A percentile compares a stretch with the other conserved stretches of the same genome.
These are phyloP conservation scores for Drosophila mayri DNA, from an alignment of 1,140 invertebrate species.

Conservation along the genomic window DNA sequence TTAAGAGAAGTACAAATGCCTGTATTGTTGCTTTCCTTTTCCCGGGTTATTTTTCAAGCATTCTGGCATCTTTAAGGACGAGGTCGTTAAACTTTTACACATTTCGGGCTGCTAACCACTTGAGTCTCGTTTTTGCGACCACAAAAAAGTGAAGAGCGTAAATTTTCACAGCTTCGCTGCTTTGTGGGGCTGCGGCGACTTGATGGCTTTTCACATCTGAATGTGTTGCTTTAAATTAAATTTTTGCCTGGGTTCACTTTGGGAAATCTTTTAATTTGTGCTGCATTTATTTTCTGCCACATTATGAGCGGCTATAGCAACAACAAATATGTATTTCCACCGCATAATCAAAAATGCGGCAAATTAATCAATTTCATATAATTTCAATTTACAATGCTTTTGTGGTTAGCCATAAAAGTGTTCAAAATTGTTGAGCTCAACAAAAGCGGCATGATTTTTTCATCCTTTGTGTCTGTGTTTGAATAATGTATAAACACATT, in stretches of 20 bases:
- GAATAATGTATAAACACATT: slow-evolving; percentile 58
- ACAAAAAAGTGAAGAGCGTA: slow-evolving; percentile 42
- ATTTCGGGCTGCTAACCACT: slow-evolving; percentile 20
- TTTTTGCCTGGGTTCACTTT: not conserved
- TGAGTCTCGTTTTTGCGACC: slow-evolving; percentile 33
- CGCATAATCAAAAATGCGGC: slow-evolving; percentile 66
- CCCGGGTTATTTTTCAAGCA: not conserved
- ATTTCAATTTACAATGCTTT: slow-evolving; percentile 43
- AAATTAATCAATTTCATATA: slow-evolving; percentile 63
- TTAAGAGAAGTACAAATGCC: slow-evolving; percentile 40
- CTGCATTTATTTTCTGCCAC: not conserved
- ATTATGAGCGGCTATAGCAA: not conserved
- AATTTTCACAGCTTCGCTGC: slow-evolving; percentile 43
- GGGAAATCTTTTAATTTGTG: not conserved
- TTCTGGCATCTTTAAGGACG: slow-evolving; percentile 24
- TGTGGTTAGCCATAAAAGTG: slow-evolving; percentile 44
- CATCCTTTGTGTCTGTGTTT: slow-evolving; percentile 15
- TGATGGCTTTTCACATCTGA: not conserved
- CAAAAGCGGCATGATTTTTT: slow-evolving; percentile 37
- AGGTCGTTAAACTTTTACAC: slow-evolving; percentile 38
- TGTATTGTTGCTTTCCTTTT: slow-evolving; percentile 16
- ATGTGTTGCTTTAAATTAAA: slow-evolving; percentile 1
- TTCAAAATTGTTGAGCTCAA: slow-evolving; percentile 34
- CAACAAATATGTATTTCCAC: slow-evolving; percentile 34
- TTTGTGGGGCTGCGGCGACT: slow-evolving; percentile 1